Evolutionary conservation across 2,797 vertebrate species (phyloP).

Genomic region (Rhinatrema bivittatum): DNA sequence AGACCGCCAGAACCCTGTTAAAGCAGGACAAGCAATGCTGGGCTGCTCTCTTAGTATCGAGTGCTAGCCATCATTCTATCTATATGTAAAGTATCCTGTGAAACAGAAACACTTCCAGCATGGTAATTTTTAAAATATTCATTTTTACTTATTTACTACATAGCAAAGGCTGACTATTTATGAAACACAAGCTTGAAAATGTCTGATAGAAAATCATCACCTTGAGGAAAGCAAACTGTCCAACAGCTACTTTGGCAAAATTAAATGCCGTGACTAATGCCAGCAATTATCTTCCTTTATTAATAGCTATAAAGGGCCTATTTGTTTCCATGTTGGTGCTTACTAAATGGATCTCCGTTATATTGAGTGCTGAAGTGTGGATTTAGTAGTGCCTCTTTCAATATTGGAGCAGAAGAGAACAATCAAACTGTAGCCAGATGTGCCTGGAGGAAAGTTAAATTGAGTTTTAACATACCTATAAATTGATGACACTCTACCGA

Average conservation of each 20-base stretch:
- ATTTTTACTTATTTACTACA: conserved; percentile 1
- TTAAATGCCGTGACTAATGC: conserved; percentile 48
- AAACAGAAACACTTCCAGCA: conserved; percentile 1
- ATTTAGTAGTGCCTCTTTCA: conserved; percentile 25
- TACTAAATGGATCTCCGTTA: conserved; percentile 35
- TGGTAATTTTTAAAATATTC: background rate
- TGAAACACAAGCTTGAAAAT: conserved; percentile 28
- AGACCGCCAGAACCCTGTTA: too few relatives aligned
- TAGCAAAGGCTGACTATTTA: conserved; percentile 19
- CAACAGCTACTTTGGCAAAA: conserved; percentile 26
- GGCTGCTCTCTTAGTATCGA: too few relatives aligned
- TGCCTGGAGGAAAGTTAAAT: conserved; percentile 17
- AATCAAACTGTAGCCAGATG: conserved; percentile 1
- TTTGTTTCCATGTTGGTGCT: conserved; percentile 39
- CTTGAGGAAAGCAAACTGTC: conserved; percentile 31
- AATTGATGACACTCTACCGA: conserved; percentile 7
- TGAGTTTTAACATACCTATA: background rate
- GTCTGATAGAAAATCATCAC: conserved; percentile 29
- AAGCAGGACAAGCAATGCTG: too few relatives aligned
- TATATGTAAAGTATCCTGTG: background rate
- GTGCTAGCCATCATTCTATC: conserved; percentile 1
- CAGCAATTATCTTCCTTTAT: conserved; percentile 38
- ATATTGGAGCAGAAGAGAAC: background rate
- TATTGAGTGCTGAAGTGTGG: conserved; percentile 17
- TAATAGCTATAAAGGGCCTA: conserved; percentile 39